Percentiles rank a stretch among this genome's conserved stretches.
These are phyloP conservation scores for Apis mellifera DNA, from an alignment of 1,140 invertebrate species.

Conservation along the genomic window Amel_HAv3.1 CM009931.2:19027501-19028000, in stretches of 20 bases:
- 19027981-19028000: neutral
- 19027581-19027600: too few relatives aligned
- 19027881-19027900: slow-evolving; percentile 40
- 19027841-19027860: slow-evolving; percentile 39
- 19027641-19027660: neutral
- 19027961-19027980: slow-evolving; percentile 13
- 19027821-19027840: slow-evolving; percentile 45
- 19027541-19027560: too few relatives aligned
- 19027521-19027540: too few relatives aligned
- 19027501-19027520: too few relatives aligned
- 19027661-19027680: neutral
- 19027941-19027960: slow-evolving; percentile 77
- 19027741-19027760: slow-evolving; percentile 53
- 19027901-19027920: slow-evolving; percentile 50
- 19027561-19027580: too few relatives aligned
- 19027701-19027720: slow-evolving; percentile 20
- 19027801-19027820: slow-evolving; percentile 36
- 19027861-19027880: slow-evolving; percentile 39
- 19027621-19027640: neutral
- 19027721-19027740: neutral
- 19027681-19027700: neutral
- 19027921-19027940: slow-evolving; percentile 58
- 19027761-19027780: slow-evolving; percentile 37
- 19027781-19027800: slow-evolving; percentile 37
- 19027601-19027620: too few relatives aligned